Evolutionary conservation across 2,113 vertebrate species (phyloP).

Genomic region (Lampris megalopsis): DNA sequence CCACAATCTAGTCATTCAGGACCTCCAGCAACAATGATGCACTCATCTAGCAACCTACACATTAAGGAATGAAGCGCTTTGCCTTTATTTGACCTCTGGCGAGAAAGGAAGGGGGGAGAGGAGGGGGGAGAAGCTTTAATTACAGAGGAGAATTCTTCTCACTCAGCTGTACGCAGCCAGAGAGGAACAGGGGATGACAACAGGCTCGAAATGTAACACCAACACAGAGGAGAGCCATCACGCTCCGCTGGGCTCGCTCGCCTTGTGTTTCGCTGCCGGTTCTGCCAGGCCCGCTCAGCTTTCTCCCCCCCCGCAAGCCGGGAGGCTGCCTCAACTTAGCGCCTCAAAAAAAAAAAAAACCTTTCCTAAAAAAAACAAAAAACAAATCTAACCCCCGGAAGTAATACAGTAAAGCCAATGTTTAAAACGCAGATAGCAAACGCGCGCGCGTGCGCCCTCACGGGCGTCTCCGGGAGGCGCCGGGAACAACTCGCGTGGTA

Average conservation of each 20-base stretch:
- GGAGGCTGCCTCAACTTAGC: too few species aligned
- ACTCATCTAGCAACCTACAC: slow-evolving; percentile 10
- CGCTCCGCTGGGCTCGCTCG: not conserved
- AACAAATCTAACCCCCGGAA: not conserved
- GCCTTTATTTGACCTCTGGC: slow-evolving; percentile 15
- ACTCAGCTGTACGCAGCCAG: slow-evolving; percentile 7
- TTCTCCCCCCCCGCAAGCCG: not conserved
- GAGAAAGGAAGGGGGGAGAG: not conserved
- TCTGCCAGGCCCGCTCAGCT: not conserved
- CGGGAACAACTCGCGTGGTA: not conserved
- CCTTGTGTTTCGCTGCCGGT: not conserved
- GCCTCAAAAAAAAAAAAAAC: too few species aligned
- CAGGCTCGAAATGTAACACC: slow-evolving; percentile 13
- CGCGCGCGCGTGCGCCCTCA: slow-evolving; percentile 5
- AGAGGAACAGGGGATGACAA: slow-evolving; percentile 24
- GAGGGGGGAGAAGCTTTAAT: slow-evolving; percentile 10
- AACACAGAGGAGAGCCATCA: not conserved
- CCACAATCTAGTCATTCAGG: slow-evolving; percentile 21
- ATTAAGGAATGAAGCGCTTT: slow-evolving; percentile 16
- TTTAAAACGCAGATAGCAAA: not conserved
- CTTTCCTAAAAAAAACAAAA: not conserved
- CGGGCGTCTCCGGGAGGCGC: slow-evolving; percentile 2
- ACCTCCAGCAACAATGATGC: slow-evolving; percentile 20
- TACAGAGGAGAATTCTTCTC: slow-evolving; percentile 30
- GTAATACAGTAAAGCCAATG: not conserved